A percentile compares a stretch with the other conserved stretches of the same genome.
These are phyloP conservation scores for Apodemus sylvaticus DNA, from an alignment of 2,113 vertebrate species.

Conservation along the genomic window DNA sequence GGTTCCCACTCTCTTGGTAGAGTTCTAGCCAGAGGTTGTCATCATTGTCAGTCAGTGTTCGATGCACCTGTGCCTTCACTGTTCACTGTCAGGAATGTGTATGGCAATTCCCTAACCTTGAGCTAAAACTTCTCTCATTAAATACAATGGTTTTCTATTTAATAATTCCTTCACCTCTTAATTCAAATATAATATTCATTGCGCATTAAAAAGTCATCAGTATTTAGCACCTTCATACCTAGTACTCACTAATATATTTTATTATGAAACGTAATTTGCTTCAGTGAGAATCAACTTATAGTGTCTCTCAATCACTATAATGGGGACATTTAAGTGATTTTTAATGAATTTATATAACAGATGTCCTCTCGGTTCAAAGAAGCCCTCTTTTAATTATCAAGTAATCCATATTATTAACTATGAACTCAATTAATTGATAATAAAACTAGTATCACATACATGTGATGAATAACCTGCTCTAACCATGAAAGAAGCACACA, in stretches of 20 bases:
- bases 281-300: constrained; percentile 21
- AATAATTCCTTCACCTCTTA: constrained; percentile 52
- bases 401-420: neutral
- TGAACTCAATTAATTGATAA: neutral
- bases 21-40: neutral
- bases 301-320: neutral
- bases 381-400: neutral
- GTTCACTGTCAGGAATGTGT: constrained; percentile 9
- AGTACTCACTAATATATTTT: constrained; percentile 37
- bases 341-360: neutral
- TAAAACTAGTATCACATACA: constrained; percentile 29
- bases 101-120: neutral
- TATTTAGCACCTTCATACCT: constrained; percentile 7
- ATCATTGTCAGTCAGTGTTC: neutral
- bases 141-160: constrained; percentile 45
- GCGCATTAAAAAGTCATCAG: constrained; percentile 26
- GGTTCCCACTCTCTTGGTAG: neutral
- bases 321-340: constrained; percentile 18
- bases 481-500: neutral
- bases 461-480: neutral
- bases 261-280: constrained; percentile 15
- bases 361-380: neutral
- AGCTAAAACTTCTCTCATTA: constrained; percentile 48
- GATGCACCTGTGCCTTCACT: neutral
- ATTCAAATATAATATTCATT: constrained; percentile 54